These are phyloP conservation scores for Acrobasis repandana DNA, from an alignment of 2,888 invertebrate species.

Conservation along the genomic window DNA sequence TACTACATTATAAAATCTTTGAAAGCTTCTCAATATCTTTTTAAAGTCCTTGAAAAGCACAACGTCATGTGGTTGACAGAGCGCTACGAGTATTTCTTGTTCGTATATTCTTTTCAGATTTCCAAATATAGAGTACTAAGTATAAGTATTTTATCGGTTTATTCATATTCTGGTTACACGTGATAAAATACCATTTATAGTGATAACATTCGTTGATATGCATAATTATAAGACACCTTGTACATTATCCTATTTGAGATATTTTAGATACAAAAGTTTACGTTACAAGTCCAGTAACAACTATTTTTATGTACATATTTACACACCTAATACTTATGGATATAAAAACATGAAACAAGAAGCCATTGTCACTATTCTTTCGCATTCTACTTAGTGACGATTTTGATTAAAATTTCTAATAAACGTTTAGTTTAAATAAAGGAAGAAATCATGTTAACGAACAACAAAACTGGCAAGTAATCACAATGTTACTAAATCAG, in stretches of 20 bases:
- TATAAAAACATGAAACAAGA: conserved; percentile 32
- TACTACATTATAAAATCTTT: background rate
- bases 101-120: conserved; percentile 16
- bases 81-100: background rate
- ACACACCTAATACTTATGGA: conserved; percentile 45
- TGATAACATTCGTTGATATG: conserved; percentile 80
- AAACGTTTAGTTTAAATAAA: background rate
- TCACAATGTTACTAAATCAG: too few relatives aligned
- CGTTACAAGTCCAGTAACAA: conserved; percentile 40
- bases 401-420: background rate
- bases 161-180: conserved; percentile 15
- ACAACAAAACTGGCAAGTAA: background rate
- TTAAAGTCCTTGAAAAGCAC: background rate
- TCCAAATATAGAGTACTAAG: conserved; percentile 4
- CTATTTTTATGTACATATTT: conserved; percentile 64
- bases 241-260: conserved; percentile 63
- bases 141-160: conserved; percentile 14
- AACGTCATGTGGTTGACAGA: background rate
- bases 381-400: background rate
- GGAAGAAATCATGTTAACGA: background rate
- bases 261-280: conserved; percentile 69
- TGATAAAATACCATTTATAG: conserved; percentile 34
- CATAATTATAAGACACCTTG: conserved; percentile 82
- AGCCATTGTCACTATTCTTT: conserved; percentile 15
- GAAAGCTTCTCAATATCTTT: conserved; percentile 4